Conservation (phyloP, 2,888 invertebrate species). For the Pollenia labialis region DNA sequence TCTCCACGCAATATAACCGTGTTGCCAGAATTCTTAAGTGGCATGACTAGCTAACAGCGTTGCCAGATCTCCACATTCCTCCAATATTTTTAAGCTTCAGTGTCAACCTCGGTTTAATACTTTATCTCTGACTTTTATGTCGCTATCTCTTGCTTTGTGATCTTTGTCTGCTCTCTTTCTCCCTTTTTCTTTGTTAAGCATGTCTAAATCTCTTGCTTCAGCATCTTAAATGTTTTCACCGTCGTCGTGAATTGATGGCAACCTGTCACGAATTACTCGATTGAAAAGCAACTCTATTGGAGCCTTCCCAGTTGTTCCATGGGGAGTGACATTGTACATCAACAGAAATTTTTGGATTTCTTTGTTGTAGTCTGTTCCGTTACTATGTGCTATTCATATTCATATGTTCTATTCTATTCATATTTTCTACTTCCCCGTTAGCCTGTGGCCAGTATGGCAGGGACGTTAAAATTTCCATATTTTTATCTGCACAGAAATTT, state of each 20-base stretch:
- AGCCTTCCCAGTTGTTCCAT: constrained; percentile 71
- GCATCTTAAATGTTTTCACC: constrained; percentile 52
- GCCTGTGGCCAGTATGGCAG: constrained; percentile 55
- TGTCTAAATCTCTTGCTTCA: constrained; percentile 49
- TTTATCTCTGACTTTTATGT: constrained; percentile 57
- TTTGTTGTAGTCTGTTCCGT: constrained; percentile 59
- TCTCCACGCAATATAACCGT: too few species aligned
- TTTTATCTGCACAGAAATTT: constrained; percentile 46
- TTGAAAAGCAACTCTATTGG: constrained; percentile 66
- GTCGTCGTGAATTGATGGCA: too few species aligned
- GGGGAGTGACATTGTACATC: constrained; percentile 66
- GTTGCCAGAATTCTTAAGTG: not conserved
- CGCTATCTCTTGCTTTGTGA: constrained; percentile 46
- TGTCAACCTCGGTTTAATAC: constrained; percentile 49
- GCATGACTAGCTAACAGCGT: not conserved
- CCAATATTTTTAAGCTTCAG: constrained; percentile 59
- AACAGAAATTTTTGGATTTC: constrained; percentile 62
- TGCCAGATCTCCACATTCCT: constrained; percentile 50
- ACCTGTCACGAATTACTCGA: constrained; percentile 56
- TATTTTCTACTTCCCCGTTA: constrained; percentile 48
- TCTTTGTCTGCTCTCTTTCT: constrained; percentile 55
- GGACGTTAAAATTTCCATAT: constrained; percentile 52
- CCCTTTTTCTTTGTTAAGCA: constrained; percentile 65
- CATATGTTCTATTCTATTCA: constrained; percentile 59
- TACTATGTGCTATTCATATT: constrained; percentile 62